Evolutionary conservation across 2,797 vertebrate species (phyloP).

Genomic region (Rhadinocentrus ornatus): DNA sequence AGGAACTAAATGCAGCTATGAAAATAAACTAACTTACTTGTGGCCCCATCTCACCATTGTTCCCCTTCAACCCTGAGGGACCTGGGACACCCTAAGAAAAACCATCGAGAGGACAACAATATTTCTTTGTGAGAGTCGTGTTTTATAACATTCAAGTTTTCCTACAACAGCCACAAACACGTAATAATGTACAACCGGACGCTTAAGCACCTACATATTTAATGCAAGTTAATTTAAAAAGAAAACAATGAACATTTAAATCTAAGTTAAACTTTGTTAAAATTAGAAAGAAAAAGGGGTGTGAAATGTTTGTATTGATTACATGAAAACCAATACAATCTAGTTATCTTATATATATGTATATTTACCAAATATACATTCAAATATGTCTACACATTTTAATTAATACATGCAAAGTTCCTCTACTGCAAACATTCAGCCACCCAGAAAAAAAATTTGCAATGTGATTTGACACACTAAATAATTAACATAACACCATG

Average conservation of each 20-base stretch:
- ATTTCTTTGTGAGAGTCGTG: background rate
- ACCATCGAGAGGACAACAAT: background rate
- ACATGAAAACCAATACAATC: background rate
- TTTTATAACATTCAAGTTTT: background rate
- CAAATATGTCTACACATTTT: background rate
- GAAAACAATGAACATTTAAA: background rate
- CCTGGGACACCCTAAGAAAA: slow-evolving; percentile 86
- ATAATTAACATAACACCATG: background rate
- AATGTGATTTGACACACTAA: background rate
- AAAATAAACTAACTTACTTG: slow-evolving; percentile 78
- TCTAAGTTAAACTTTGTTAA: background rate
- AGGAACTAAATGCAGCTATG: background rate
- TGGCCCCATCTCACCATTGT: slow-evolving; percentile 88
- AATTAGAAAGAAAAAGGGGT: background rate
- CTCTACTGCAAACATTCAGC: too few species aligned
- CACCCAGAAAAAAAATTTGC: background rate
- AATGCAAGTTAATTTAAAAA: background rate
- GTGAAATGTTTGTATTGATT: background rate
- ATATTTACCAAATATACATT: background rate
- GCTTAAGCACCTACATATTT: background rate
- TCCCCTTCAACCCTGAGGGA: slow-evolving; percentile 89
- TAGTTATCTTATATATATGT: background rate
- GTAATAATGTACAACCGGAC: background rate
- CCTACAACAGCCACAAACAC: background rate
- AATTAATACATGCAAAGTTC: too few species aligned